Evolutionary conservation across 2,888 invertebrate genomes (phyloP), one percentile per base, ranked within the genome.

Genomic region (Morinoia aosen): DNA sequence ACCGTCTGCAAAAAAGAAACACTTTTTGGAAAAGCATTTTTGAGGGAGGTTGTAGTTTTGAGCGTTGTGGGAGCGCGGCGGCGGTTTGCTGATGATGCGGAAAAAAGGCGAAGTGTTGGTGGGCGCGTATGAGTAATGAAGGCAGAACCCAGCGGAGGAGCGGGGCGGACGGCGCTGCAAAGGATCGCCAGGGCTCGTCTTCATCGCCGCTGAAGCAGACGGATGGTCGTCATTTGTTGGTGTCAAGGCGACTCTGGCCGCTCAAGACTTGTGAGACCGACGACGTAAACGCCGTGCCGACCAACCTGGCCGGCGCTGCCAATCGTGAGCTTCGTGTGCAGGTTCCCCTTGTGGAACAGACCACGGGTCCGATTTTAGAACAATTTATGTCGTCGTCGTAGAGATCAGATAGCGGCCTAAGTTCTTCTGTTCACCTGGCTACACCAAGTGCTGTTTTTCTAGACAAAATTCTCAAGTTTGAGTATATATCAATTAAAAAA

Each of bases 61-160:
- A 57, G 56, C 57, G 33, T 10, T 57, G 76, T 19, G 76, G 76
- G 14, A 76, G 76, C 76, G 25, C 76, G 2, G 76, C 76, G 76
- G 76, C 76, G 76, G 76, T 76, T 76, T 93, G 93, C 93, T 93
- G 93, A 93, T 93, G 93, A 93, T 93, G 93, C 93, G 57, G 57
- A 93, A 93, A 93, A 93, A 93, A 57, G 76, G 14, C 93, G 93
- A 93, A 93, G 57, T 93, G 93, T 93, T 93, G 93, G 93, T 57
- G 57, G 93, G 93, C 57, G 93, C 93, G 93, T 93, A 93, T 93
- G 93, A 93, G 93, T 93, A 93, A 93, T 93, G 93, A 93, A 93
- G 93, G 93, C 57, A 57, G 93, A 57, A 57, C 25, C 19, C 16
- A 11, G 57, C 48, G 93, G 56, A 57, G 57, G 93, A 56, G 93